A percentile compares a stretch with the other conserved stretches of the same genome.
Conservation (phyloP, 2,888 invertebrate genomes). For the Campoletis raptor region DNA sequence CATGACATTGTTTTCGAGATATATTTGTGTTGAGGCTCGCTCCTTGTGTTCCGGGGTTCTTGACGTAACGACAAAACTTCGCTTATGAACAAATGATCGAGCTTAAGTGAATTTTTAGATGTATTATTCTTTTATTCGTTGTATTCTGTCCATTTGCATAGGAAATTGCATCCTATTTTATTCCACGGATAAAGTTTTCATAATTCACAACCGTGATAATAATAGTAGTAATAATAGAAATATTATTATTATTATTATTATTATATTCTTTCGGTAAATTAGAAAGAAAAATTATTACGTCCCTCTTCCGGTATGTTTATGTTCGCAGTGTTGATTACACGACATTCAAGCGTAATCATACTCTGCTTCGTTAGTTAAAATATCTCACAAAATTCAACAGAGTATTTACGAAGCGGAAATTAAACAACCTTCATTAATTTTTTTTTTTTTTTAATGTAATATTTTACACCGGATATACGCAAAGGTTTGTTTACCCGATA, state of each 20-base stretch:
- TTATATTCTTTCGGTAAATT: neutral
- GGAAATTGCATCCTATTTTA: neutral
- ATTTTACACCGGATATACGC: neutral
- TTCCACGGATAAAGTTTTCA: neutral
- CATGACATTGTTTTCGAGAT: neutral
- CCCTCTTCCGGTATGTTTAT: neutral
- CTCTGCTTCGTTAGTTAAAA: slow-evolving; percentile 42
- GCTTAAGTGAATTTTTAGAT: neutral
- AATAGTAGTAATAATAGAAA: no score
- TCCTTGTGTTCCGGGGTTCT: neutral
- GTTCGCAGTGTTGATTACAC: slow-evolving; percentile 27
- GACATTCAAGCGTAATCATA: slow-evolving; percentile 32
- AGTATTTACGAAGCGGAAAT: slow-evolving; percentile 41
- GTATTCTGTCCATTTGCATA: neutral
- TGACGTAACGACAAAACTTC: neutral
- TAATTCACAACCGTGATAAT: neutral
- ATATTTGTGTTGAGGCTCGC: neutral
- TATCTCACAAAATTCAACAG: slow-evolving; percentile 34
- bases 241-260: neutral
- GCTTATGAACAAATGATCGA: neutral
- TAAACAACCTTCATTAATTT: slow-evolving; percentile 29
- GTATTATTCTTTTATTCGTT: neutral
- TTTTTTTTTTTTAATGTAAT: neutral
- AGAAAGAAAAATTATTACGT: neutral
- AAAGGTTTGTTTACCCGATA: neutral